phyloP scores from a whole-genome alignment of 2,113 vertebrate genomes.

The Madoqua kirkii region DNA sequence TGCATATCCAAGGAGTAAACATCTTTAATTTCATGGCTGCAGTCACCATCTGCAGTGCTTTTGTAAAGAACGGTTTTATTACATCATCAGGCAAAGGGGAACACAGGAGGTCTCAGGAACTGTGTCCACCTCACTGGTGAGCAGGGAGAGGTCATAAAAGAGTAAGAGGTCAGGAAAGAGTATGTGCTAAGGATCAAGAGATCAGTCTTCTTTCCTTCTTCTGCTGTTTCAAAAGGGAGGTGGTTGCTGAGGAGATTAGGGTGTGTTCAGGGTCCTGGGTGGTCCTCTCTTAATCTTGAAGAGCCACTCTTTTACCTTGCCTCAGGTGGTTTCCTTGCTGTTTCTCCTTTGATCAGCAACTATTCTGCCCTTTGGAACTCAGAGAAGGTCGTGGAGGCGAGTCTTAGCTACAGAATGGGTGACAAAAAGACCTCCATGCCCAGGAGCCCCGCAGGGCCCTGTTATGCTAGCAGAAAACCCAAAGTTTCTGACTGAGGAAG shows the following conservation, averaged over 20 bases:
- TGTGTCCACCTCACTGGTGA: background rate
- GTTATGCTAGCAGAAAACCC: background rate
- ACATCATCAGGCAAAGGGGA: background rate
- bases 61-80: background rate
- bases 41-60: no score
- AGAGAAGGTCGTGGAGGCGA: background rate
- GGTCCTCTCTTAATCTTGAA: background rate
- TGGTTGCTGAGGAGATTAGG: background rate
- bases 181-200: background rate
- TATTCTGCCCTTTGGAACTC: background rate
- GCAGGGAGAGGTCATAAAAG: background rate
- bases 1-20: no score
- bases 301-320: background rate
- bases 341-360: background rate
- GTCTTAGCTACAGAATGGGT: background rate
- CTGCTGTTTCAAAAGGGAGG: background rate
- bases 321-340: background rate
- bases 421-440: background rate
- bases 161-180: background rate
- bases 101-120: background rate
- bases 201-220: background rate
- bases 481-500: background rate
- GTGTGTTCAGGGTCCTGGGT: background rate
- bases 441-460: background rate
- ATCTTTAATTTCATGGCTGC: no score